phyloP scores from a whole-genome alignment of 2,888 invertebrate genomes.

The Rhorus exstirpatorius region DNA sequence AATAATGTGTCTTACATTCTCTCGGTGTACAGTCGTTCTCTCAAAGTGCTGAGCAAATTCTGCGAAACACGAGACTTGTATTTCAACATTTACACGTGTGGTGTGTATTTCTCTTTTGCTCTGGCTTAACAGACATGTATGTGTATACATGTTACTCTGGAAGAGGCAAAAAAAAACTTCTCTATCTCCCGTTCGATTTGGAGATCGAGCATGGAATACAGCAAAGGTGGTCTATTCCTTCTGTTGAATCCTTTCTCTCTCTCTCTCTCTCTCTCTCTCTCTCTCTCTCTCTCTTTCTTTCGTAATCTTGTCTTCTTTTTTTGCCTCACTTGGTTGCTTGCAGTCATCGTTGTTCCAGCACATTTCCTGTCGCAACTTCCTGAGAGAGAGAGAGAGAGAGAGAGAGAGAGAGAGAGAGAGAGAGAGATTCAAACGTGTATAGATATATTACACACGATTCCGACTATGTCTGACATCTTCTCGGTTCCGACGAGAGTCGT shows the following conservation, averaged over 20 bases:
- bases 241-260: too few species aligned
- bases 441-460: slow-evolving; percentile 28
- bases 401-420: slow-evolving; percentile 23
- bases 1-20: slow-evolving; percentile 34
- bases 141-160: background rate
- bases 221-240: too few species aligned
- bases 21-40: slow-evolving; percentile 4
- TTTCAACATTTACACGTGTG: slow-evolving; percentile 35
- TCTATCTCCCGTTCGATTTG: slow-evolving; percentile 63
- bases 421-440: slow-evolving; percentile 24
- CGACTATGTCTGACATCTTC: slow-evolving; percentile 32
- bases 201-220: slow-evolving; percentile 70
- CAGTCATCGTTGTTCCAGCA: slow-evolving; percentile 66
- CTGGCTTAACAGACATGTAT: background rate
- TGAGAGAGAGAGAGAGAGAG: slow-evolving; percentile 11
- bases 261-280: slow-evolving; percentile 22
- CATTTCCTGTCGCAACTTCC: slow-evolving; percentile 68
- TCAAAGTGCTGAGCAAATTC: slow-evolving; percentile 42
- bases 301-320: slow-evolving; percentile 26
- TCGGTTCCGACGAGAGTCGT: slow-evolving; percentile 49
- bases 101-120: slow-evolving; percentile 30
- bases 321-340: slow-evolving; percentile 33
- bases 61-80: slow-evolving; percentile 51
- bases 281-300: slow-evolving; percentile 6
- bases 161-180: slow-evolving; percentile 43